Percentiles rank a stretch among this genome's conserved stretches.
These are phyloP conservation scores for Colletes collaris DNA, from an alignment of 2,888 invertebrate species.

Conservation along the genomic window DNA sequence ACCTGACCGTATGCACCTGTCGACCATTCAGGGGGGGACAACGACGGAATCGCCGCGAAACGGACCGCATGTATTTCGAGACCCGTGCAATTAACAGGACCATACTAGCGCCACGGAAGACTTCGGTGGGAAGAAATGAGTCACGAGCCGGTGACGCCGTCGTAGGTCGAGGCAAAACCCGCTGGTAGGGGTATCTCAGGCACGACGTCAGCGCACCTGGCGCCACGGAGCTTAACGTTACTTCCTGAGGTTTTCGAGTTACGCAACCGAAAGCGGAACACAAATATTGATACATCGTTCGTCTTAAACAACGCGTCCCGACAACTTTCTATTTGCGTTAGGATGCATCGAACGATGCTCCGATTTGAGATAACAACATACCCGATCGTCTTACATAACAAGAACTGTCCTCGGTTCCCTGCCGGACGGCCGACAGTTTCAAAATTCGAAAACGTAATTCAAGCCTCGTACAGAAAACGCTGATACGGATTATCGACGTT, in stretches of 20 bases:
- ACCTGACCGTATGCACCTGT: slow-evolving; percentile 20
- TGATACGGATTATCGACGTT: not conserved
- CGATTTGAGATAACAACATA: not conserved
- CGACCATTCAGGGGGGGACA: not conserved
- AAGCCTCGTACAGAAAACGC: no score
- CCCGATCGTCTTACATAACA: not conserved
- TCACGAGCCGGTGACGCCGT: slow-evolving; percentile 55
- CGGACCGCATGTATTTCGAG: slow-evolving; percentile 11
- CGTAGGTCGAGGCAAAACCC: slow-evolving; percentile 54
- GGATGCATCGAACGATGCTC: not conserved
- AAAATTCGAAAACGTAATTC: no score
- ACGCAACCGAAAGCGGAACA: not conserved
- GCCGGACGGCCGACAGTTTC: no score
- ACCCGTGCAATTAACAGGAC: slow-evolving; percentile 45
- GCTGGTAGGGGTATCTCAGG: slow-evolving; percentile 64
- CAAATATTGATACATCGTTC: not conserved
- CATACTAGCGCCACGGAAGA: slow-evolving; percentile 29
- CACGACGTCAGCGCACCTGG: not conserved
- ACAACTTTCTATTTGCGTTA: not conserved
- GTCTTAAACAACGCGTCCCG: no score
- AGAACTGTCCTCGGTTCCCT: no score
- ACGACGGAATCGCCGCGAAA: not conserved
- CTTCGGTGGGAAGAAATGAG: slow-evolving; percentile 61
- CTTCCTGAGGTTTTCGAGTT: not conserved
- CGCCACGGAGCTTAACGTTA: not conserved